Base-by-base conservation (phyloP, 1,140 invertebrate genomes). In the Anoplophora glabripennis region DNA sequence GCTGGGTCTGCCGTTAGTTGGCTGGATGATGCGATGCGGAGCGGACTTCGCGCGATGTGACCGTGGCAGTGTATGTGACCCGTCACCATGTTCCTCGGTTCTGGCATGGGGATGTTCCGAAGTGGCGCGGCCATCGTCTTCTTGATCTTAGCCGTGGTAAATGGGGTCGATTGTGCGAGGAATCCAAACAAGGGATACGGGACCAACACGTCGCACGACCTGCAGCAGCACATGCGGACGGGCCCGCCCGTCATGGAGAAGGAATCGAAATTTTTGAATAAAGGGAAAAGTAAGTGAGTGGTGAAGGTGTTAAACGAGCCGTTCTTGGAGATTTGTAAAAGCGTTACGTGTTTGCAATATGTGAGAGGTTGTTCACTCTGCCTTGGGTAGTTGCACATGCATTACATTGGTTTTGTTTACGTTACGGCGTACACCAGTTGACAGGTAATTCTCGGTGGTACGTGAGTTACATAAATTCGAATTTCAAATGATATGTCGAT, bases 81-180 rank as follows among this genome's bases (percentile, higher is more conserved):
- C 28, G 15, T 54, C 40, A 45, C 18, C 18, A 54, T 47, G 35
- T 54, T 15, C 33, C 11, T 44, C 38, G 36, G 21, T 9, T 35
- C 18, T 11, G 34, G 17, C 10, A 51, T 51, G 40, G 57, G 33
- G 33, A 53, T 51, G 40, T 10, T 53, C 21, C 46, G 17, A 21
- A 28, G 15, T 52, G 21, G 47, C 9, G 10, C 56, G 51, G 53
- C 52, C 42, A 35, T 61, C 45, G 53, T 57, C 46, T 42, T 64
- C 34, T 52, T 69, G 18, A 28, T 65, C 33, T 36, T 67, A 28
- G 53, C 63, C 60, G 62, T 68, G 57, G 48, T 68, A 42, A 58
- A 60, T 46, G 38, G 33, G 47, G 64, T 53, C 36, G 55, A 63
- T 11, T 59, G 54, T 49, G 51, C 38, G 11, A 59, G 53, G 35